phyloP scores from a whole-genome alignment of 2,797 vertebrate species.

The Limnodromus scolopaceus region DNA sequence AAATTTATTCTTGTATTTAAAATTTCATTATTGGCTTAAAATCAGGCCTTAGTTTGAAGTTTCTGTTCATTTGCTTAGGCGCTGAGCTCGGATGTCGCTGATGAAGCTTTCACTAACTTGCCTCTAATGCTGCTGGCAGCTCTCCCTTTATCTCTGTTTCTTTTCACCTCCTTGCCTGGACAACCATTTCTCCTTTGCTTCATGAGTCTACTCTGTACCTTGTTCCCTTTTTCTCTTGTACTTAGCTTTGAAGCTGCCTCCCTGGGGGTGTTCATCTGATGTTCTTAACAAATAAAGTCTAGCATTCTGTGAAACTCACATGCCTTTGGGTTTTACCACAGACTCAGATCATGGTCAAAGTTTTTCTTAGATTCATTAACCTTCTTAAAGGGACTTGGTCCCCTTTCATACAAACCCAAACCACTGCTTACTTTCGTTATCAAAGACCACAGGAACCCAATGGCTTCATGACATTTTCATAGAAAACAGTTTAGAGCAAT shows the following conservation, averaged over 20 bases:
- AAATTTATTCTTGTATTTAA: not conserved
- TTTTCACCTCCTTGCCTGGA: not conserved
- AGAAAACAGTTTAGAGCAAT: not conserved
- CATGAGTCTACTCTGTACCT: not conserved
- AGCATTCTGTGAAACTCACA: not conserved
- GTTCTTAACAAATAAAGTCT: not conserved
- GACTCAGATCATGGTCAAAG: not conserved
- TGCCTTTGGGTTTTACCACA: slow-evolving; percentile 15
- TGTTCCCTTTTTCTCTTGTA: not conserved
- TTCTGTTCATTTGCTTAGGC: not conserved
- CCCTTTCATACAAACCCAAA: not conserved
- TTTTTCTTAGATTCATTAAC: slow-evolving; percentile 29
- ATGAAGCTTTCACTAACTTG: not conserved
- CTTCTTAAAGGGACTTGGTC: not conserved
- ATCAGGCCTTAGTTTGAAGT: not conserved
- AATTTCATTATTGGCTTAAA: not conserved
- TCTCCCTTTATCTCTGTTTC: not conserved
- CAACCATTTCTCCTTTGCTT: not conserved
- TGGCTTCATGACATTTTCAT: slow-evolving; percentile 31
- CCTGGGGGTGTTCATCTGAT: not conserved
- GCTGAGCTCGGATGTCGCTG: not conserved
- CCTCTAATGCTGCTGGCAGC: not conserved
- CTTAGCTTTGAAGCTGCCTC: not conserved
- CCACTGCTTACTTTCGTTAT: not conserved
- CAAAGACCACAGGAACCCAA: slow-evolving; percentile 1